Evolutionary conservation across 2,113 vertebrate species (phyloP).

Genomic region (Lophura nycthemera): DNA sequence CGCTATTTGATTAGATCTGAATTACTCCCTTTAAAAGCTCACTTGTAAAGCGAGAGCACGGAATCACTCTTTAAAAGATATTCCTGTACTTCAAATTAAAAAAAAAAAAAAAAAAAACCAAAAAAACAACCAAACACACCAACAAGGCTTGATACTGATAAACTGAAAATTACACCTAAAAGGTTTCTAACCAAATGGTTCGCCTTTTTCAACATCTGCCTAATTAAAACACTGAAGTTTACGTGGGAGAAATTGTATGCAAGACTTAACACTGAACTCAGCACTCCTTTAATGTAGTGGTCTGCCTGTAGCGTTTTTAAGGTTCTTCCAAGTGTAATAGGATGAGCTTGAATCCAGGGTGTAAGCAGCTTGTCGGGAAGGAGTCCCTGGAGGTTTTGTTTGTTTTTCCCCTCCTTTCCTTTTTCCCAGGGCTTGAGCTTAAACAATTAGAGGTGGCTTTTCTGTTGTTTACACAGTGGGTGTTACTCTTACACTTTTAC

Average conservation of each 20-base stretch:
- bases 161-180: background rate
- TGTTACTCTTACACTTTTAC: background rate
- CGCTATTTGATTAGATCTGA: background rate
- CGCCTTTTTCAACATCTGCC: background rate
- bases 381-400: background rate
- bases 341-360: background rate
- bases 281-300: background rate
- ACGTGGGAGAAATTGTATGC: background rate
- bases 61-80: background rate
- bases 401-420: background rate
- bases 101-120: accelerated
- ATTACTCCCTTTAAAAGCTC: background rate
- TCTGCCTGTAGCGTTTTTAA: background rate
- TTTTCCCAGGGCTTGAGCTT: background rate
- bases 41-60: background rate
- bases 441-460: background rate
- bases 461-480: slow-evolving; percentile 36
- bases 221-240: background rate
- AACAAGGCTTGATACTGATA: background rate
- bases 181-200: background rate
- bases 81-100: background rate
- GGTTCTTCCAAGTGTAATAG: background rate
- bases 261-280: background rate
- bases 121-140: no score
- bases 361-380: background rate